Percentiles rank a stretch among this genome's conserved stretches.
These are phyloP conservation scores for Sceloporus tristichus DNA, from an alignment of 2,113 vertebrate species.

Conservation along the genomic window DNA sequence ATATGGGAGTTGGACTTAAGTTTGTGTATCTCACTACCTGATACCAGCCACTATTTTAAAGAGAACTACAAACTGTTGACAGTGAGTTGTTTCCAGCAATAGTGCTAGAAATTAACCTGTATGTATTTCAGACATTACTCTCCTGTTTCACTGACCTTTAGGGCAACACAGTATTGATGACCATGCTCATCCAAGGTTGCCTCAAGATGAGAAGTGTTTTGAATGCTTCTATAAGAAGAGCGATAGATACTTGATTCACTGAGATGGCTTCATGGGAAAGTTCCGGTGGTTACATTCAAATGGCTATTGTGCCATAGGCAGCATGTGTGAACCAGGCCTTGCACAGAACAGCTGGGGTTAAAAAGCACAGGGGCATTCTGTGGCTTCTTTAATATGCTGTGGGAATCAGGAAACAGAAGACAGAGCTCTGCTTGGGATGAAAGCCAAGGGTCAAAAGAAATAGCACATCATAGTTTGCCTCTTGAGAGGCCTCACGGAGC, in stretches of 20 bases:
- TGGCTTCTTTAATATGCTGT: constrained; percentile 6
- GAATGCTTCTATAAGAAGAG: background rate
- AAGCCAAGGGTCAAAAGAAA: constrained; percentile 18
- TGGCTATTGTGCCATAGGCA: background rate
- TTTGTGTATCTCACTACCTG: too few relatives aligned
- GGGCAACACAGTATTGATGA: background rate
- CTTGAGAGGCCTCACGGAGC: background rate
- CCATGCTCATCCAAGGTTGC: background rate
- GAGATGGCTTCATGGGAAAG: background rate
- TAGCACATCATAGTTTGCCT: constrained; percentile 2
- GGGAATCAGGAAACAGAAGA: constrained; percentile 4
- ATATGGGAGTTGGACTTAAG: too few relatives aligned
- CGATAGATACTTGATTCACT: background rate
- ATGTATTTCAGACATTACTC: background rate
- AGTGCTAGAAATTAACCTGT: background rate
- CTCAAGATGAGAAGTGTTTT: background rate
- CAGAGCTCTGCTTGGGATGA: background rate
- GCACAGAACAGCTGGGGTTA: background rate
- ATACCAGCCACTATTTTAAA: background rate
- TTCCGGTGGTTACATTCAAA: background rate
- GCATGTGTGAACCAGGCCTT: background rate
- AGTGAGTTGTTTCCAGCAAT: background rate
- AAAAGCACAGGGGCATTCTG: background rate
- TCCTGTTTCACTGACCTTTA: background rate
- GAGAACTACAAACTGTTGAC: background rate